Evolutionary conservation across 1,140 invertebrate genomes (phyloP), one percentile per base, ranked within the genome.

Genomic region (Bombus sylvicola): DNA sequence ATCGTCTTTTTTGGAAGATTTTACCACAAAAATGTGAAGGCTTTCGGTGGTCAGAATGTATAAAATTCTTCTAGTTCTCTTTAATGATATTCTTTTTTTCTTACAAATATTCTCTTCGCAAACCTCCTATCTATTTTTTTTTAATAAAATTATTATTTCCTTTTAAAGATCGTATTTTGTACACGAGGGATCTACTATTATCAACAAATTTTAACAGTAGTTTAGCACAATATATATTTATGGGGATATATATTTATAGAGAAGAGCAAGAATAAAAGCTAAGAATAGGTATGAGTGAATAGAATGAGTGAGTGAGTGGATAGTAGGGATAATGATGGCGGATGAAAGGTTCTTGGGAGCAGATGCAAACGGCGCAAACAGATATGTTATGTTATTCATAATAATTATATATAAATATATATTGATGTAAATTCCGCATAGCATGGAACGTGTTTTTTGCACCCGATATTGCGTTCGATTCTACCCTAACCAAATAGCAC

Each of bases 391-490:
- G 1, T 15, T 25, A 22, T 8, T 57, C 22, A 25, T 22, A 34
- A 47, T 47, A 18, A 47, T n/a, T 34, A 31, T 25, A 53, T 15
- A 31, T n/a, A 31, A 28, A 31, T 25, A 53, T 8, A 18, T n/a
- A 31, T 31, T 10, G 9, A 25, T 28, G 34, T 25, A 43, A 76
- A 37, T 37, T 57, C 4, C 1, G 4, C 15, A 31, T 39, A 53
- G 75, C 64, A 83, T 15, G 82, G 64, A 78, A 83, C 82, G 75
- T 78, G 82, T 72, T 34, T 28, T 47, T 8, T 47, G 25, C 6
- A 71, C 5, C 10, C 10, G 37, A 15, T 39, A 8, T 71, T 62
- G 47, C 31, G 37, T 71, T 31, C 57, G 64, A 64, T 47, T 83
- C 13, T 53, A 39, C 0, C 31, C 18, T 62, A 69, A 68, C 25